Evolutionary conservation across 1,140 invertebrate genomes (phyloP), one percentile per base, ranked within the genome.

Genomic region (Atta colombica): DNA sequence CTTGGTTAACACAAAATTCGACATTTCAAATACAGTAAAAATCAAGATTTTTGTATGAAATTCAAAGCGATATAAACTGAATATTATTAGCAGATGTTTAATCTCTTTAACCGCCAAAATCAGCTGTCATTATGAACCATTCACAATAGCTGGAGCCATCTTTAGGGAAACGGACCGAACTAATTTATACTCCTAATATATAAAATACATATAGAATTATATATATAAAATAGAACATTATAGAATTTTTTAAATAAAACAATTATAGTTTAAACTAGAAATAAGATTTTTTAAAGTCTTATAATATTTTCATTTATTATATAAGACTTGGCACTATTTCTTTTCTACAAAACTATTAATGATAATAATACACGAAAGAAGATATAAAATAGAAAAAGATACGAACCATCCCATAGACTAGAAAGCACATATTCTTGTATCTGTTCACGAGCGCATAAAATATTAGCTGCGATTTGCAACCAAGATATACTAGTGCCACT

Each of bases 381-480:
- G 31, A 68, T 78, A 7, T 68, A 45, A 45, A 45, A 45, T 45
- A 45, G 39, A 45, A 45, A 45, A 12, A 45, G 5, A 51, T 16
- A 88, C 81, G 39, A 90, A 97, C 96, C 96, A 93, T 97, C 97
- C 96, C 97, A 97, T 25, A 98, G 94, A 85, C 97, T 96, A 78
- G 96, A 95, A 72, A 98, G 93, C 68, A 97, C 95, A 8, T 96
- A 92, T 75, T 97, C 96, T 71, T 97, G 96, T n/a, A 96, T 93
- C 51, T 95, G 92, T 0, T 94, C 94, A 25, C 94, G 94, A 77
- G 94, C 93, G n/a, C 96, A 95, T 16, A 96, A 93, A 91, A 95
- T 96, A 77, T 96, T 95, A 68, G 97, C 93, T 4, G 96, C 96
- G 66, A 96, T 94, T 81, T 95, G 93, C 65, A 97, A 92, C 91